Evolutionary conservation across 2,888 invertebrate genomes (phyloP), one percentile per base, ranked within the genome.

Genomic region (Drosophila atripex): DNA sequence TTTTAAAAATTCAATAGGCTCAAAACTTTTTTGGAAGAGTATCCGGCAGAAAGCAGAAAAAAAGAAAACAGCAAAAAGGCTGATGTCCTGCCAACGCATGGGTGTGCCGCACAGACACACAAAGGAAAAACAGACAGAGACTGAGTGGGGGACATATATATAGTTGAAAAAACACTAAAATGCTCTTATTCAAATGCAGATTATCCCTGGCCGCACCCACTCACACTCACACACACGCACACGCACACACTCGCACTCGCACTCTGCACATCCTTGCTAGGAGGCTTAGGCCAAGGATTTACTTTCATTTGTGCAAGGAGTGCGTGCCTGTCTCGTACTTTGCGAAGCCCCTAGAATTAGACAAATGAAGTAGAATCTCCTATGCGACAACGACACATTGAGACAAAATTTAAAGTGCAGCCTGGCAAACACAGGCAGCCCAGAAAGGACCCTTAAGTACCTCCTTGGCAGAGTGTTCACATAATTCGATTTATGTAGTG

Each of bases 121-220:
- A 21, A 43, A 18, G 21, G 12, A 21, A 18, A 35, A 35, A 35
- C 32, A 35, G 49, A 60, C 49, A 41, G 38, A 58, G 52, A 41
- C 50, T 30, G 50, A 70, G 58, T 58, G 66, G 61, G 28, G 49
- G 35, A 45, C 49, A 56, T 47, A 70, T 49, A 74, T 66, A 70
- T 78, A 76, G 77, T 75, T 80, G 63, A 61, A 75, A 79, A 79
- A 84, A 84, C 86, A 84, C 84, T 86, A 84, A 84, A 84, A 84
- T 80, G 86, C 84, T 86, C 85, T 84, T 86, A 84, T 86, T 86
- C 86, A 84, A 84, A 86, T 86, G 86, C 85, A 86, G 83, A 84
- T 84, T 86, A 84, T 84, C 86, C 84, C 73, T 73, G 74, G 79
- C 76, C 71, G 63, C 78, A 80, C 72, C 72, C 78, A 71, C 76